phyloP scores from a whole-genome alignment of 2,888 invertebrate genomes.

The Molanna angustata region DNA sequence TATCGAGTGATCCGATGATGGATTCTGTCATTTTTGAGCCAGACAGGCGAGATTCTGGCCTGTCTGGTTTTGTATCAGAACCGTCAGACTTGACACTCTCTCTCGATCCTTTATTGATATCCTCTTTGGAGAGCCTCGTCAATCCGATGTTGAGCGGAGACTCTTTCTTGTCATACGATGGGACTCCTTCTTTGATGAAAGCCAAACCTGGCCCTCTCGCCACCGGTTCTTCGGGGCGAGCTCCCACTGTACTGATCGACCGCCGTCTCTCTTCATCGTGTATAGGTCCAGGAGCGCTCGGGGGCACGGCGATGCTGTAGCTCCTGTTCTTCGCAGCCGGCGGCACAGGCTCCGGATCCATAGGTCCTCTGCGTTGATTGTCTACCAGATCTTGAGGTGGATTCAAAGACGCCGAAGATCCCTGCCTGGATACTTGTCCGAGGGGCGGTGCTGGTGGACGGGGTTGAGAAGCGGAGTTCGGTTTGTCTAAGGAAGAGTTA shows the following conservation, averaged over 20 bases:
- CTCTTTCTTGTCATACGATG: slow-evolving; percentile 39
- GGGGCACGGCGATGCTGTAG: slow-evolving; percentile 54
- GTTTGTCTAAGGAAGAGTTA: slow-evolving; percentile 28
- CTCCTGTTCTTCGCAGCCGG: slow-evolving; percentile 54
- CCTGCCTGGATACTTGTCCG: slow-evolving; percentile 45
- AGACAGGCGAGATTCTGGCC: slow-evolving; percentile 50
- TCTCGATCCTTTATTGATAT: slow-evolving; percentile 44
- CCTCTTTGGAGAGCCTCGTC: slow-evolving; percentile 40
- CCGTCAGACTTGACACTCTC: slow-evolving; percentile 48
- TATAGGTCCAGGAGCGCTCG: slow-evolving; percentile 46
- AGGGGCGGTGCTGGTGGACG: slow-evolving; percentile 36
- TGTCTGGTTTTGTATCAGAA: slow-evolving; percentile 42
- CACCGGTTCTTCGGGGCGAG: slow-evolving; percentile 44
- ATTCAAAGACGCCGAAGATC: slow-evolving; percentile 47
- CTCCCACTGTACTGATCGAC: slow-evolving; percentile 52
- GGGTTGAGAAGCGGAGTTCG: slow-evolving; percentile 28
- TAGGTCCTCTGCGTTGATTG: slow-evolving; percentile 42
- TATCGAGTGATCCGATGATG: slow-evolving; percentile 47
- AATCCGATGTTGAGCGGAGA: slow-evolving; percentile 36
- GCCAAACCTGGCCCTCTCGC: slow-evolving; percentile 48
- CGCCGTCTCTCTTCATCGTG: slow-evolving; percentile 53
- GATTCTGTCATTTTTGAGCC: slow-evolving; percentile 54
- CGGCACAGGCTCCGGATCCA: slow-evolving; percentile 46
- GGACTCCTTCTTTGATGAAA: slow-evolving; percentile 47
- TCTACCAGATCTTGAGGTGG: slow-evolving; percentile 43